A percentile compares a stretch with the other conserved stretches of the same genome.
Conservation (phyloP, 2,797 vertebrate genomes). For the Acipenser transmontanus region DNA sequence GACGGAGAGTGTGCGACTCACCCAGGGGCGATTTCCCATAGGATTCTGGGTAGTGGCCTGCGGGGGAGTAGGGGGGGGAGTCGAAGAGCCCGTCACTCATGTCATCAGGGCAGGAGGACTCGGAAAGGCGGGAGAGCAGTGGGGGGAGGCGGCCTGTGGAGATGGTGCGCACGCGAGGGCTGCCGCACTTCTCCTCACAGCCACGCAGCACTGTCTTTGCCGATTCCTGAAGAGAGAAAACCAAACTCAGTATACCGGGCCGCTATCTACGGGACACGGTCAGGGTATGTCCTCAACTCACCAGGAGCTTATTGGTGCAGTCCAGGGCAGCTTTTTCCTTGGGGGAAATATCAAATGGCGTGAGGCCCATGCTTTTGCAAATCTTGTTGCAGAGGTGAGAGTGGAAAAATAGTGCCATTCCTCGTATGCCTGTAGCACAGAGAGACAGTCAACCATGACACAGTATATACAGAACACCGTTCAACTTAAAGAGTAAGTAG, state of each 20-base stretch:
- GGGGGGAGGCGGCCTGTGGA: constrained; percentile 70
- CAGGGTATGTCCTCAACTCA: constrained; percentile 44
- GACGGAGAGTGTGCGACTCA: constrained; percentile 16
- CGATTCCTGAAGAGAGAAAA: constrained; percentile 60
- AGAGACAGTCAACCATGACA: constrained; percentile 6
- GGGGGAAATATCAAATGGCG: constrained; percentile 80
- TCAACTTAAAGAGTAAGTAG: too few relatives aligned
- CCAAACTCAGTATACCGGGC: not conserved
- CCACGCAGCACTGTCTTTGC: constrained; percentile 86
- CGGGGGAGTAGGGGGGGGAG: constrained; percentile 76
- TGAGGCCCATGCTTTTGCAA: constrained; percentile 87
- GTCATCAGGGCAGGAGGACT: constrained; percentile 86
- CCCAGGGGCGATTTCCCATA: constrained; percentile 43
- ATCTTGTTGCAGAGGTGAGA: constrained; percentile 95
- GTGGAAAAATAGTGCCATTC: constrained; percentile 96
- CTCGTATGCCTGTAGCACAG: constrained; percentile 76
- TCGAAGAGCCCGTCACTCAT: constrained; percentile 72
- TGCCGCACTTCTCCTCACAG: constrained; percentile 85
- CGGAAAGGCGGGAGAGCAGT: constrained; percentile 74
- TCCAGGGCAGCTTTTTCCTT: constrained; percentile 73
- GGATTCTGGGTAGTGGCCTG: constrained; percentile 24
- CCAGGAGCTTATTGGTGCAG: constrained; percentile 79
- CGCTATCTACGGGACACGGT: too few relatives aligned
- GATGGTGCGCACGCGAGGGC: constrained; percentile 71
- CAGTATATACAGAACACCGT: too few relatives aligned